Percentiles rank a stretch among this genome's conserved stretches.
Conservation (phyloP, 2,797 vertebrate genomes). For the Paratrypauchen microcephalus region DNA sequence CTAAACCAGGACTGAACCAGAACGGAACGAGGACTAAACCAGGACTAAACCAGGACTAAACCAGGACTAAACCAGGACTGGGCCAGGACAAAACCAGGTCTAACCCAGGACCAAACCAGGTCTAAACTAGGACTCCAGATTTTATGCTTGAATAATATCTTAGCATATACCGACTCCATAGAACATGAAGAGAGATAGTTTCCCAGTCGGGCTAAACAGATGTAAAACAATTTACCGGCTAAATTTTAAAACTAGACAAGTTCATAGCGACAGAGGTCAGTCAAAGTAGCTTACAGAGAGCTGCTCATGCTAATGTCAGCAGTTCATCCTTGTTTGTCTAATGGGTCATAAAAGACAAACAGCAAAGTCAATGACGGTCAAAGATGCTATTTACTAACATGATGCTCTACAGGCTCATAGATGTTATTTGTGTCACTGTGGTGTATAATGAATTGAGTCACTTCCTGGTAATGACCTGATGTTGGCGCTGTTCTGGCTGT, state of each 20-base stretch:
- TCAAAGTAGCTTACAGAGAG: background rate
- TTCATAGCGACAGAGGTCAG: background rate
- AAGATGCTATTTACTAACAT: constrained; percentile 31
- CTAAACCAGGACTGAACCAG: too few relatives aligned
- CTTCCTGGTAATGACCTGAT: constrained; percentile 27
- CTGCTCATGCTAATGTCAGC: constrained; percentile 6
- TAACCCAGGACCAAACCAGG: too few relatives aligned
- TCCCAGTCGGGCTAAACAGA: background rate
- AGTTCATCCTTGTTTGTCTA: constrained; percentile 32
- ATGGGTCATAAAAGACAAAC: constrained; percentile 31
- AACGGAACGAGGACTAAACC: too few relatives aligned
- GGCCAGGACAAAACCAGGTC: too few relatives aligned
- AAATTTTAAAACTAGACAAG: background rate
- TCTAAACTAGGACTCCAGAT: too few relatives aligned
- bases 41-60: too few relatives aligned
- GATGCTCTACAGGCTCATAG: constrained; percentile 16
- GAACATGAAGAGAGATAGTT: too few relatives aligned
- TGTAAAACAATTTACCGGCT: background rate
- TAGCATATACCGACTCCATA: too few relatives aligned
- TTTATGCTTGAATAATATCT: too few relatives aligned
- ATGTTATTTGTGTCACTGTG: constrained; percentile 16
- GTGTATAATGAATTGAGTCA: constrained; percentile 21
- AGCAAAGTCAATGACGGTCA: constrained; percentile 44
- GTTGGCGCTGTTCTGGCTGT: constrained; percentile 9
- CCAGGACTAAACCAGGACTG: too few relatives aligned